phyloP scores from a whole-genome alignment of 2,888 invertebrate species.

The Sinotaia quadrata region DNA sequence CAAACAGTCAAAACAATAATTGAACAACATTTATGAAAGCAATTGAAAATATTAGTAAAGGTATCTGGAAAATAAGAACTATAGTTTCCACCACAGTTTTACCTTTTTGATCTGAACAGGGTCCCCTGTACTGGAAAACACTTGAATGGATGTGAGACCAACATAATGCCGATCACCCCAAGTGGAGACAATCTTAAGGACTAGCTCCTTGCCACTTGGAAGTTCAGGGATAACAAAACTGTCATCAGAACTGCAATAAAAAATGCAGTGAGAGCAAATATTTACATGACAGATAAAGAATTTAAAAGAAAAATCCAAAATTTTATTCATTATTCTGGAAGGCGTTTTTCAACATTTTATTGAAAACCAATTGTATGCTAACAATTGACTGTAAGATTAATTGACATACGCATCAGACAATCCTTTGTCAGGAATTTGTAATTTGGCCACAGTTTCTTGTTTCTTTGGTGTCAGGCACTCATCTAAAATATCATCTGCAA shows the following conservation, averaged over 20 bases:
- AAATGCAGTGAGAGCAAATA: no score
- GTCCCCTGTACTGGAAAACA: slow-evolving; percentile 80
- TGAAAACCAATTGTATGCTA: no score
- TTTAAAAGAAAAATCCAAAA: no score
- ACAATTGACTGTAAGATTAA: no score
- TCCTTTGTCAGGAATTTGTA: slow-evolving; percentile 38
- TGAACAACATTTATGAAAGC: neutral
- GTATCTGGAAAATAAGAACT: neutral
- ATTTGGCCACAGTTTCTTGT: slow-evolving; percentile 24
- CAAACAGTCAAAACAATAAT: neutral
- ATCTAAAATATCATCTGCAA: slow-evolving; percentile 65
- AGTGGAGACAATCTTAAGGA: slow-evolving; percentile 79
- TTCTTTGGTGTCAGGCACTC: slow-evolving; percentile 57
- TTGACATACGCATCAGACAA: slow-evolving; percentile 50
- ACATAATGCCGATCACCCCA: slow-evolving; percentile 88
- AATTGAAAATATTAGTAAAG: neutral
- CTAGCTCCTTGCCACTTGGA: slow-evolving; percentile 80
- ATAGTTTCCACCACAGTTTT: slow-evolving; percentile 3
- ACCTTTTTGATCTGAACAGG: slow-evolving; percentile 79
- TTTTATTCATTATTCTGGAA: no score
- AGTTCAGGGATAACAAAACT: slow-evolving; percentile 83
- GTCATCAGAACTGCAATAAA: no score
- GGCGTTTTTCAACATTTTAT: no score
- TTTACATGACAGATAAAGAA: no score
- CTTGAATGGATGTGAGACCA: slow-evolving; percentile 84